A percentile compares a stretch with the other conserved stretches of the same genome.
phyloP scores from a whole-genome alignment of 2,888 invertebrate species.

The Melikaiella ostensackeni region DNA sequence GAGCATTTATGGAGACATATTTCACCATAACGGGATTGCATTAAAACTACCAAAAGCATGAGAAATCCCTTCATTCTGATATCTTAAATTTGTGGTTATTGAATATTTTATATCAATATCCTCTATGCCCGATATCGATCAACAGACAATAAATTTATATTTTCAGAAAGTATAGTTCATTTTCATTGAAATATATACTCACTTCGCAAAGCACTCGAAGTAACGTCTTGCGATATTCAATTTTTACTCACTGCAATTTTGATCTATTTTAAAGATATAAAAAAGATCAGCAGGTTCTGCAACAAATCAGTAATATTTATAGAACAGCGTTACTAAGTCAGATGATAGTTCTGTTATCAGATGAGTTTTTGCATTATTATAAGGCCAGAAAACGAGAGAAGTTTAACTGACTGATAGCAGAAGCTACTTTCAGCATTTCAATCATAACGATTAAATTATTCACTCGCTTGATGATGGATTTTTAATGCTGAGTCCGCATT shows the following conservation, averaged over 20 bases:
- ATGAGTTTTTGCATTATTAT: no score
- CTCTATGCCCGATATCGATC: not conserved
- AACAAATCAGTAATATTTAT: no score
- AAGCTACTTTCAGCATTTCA: no score
- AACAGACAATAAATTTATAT: not conserved
- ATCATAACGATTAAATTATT: no score
- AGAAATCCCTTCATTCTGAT: not conserved
- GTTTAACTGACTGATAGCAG: no score
- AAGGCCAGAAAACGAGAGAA: no score
- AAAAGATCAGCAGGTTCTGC: not conserved
- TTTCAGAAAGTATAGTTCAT: not conserved
- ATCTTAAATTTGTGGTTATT: not conserved
- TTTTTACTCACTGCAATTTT: not conserved
- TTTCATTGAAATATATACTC: not conserved
- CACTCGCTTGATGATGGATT: no score
- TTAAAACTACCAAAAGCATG: not conserved
- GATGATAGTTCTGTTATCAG: no score
- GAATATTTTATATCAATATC: not conserved
- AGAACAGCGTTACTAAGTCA: no score
- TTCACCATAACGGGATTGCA: slow-evolving; percentile 8
- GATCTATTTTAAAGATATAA: not conserved
- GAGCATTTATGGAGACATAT: slow-evolving; percentile 28
- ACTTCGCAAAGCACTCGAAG: not conserved
- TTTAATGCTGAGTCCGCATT: no score
- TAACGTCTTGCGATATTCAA: not conserved